Conservation (phyloP, 2,888 invertebrate genomes). For the Thyatira batis region DNA sequence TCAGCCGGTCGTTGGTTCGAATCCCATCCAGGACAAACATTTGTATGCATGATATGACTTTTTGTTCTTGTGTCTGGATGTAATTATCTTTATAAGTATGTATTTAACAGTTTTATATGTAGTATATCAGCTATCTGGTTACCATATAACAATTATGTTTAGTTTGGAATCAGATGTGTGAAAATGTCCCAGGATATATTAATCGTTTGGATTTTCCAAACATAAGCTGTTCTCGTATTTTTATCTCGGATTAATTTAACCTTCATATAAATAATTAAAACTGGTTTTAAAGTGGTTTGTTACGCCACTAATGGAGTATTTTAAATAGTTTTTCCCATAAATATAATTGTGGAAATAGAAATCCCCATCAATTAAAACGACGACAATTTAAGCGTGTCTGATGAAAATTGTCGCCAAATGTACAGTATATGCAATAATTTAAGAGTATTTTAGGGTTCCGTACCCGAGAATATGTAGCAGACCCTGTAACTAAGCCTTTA, state of each 20-base stretch:
- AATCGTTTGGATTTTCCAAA: neutral
- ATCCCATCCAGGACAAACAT: too few relatives aligned
- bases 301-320: neutral
- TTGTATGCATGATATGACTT: too few relatives aligned
- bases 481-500: too few relatives aligned
- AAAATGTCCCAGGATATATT: neutral
- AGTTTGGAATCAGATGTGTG: too few relatives aligned
- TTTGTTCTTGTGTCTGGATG: too few relatives aligned
- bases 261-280: neutral
- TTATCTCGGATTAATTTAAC: neutral
- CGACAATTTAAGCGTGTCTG: neutral
- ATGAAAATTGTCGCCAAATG: constrained; percentile 5
- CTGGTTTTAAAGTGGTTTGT: neutral
- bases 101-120: too few relatives aligned
- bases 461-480: too few relatives aligned
- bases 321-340: constrained; percentile 5
- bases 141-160: too few relatives aligned
- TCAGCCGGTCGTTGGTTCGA: too few relatives aligned
- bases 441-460: too few relatives aligned
- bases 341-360: constrained; percentile 30
- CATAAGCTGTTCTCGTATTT: neutral
- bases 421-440: constrained; percentile 11
- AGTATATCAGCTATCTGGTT: too few relatives aligned
- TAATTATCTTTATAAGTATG: too few relatives aligned
- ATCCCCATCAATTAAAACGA: constrained; percentile 30